Evolutionary conservation across 2,797 vertebrate genomes (phyloP).

Genomic region (Urosaurus nigricauda): DNA sequence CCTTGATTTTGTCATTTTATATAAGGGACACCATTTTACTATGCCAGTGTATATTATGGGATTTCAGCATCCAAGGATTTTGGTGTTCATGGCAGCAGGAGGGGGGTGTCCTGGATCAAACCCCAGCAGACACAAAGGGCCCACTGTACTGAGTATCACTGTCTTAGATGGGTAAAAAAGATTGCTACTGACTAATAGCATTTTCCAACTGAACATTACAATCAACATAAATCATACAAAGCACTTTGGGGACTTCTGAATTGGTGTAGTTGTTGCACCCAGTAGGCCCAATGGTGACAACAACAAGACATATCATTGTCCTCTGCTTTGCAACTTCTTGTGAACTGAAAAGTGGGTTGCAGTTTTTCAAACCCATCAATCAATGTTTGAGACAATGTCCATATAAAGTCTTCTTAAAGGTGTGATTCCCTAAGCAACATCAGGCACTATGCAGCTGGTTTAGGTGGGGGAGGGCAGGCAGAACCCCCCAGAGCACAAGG

Average conservation of each 20-base stretch:
- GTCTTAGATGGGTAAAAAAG: conserved; percentile 59
- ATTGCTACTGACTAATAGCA: conserved; percentile 63
- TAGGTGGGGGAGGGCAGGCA: too few relatives aligned
- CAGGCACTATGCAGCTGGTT: neutral
- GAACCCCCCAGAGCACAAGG: neutral
- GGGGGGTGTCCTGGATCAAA: too few relatives aligned
- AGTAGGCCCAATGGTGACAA: conserved; percentile 13
- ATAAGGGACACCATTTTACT: too few relatives aligned
- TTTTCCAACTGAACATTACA: conserved; percentile 76
- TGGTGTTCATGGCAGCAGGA: too few relatives aligned
- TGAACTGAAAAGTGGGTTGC: conserved; percentile 1
- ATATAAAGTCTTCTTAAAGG: conserved; percentile 6
- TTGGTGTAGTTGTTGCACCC: conserved; percentile 28
- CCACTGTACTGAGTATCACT: conserved; percentile 24
- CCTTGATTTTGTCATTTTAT: too few relatives aligned
- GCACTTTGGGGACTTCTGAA: conserved; percentile 62
- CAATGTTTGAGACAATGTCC: neutral
- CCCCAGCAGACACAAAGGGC: too few relatives aligned
- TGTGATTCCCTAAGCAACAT: neutral
- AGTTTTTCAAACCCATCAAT: conserved; percentile 5
- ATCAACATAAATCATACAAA: conserved; percentile 62
- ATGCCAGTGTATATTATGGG: too few relatives aligned
- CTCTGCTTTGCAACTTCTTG: conserved; percentile 8
- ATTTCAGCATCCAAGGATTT: too few relatives aligned
- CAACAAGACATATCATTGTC: neutral